Percentiles rank a stretch among this genome's conserved stretches.
These are phyloP conservation scores for Drosophila ananassae DNA, from an alignment of 1,140 invertebrate species.

Conservation along the genomic window DNA sequence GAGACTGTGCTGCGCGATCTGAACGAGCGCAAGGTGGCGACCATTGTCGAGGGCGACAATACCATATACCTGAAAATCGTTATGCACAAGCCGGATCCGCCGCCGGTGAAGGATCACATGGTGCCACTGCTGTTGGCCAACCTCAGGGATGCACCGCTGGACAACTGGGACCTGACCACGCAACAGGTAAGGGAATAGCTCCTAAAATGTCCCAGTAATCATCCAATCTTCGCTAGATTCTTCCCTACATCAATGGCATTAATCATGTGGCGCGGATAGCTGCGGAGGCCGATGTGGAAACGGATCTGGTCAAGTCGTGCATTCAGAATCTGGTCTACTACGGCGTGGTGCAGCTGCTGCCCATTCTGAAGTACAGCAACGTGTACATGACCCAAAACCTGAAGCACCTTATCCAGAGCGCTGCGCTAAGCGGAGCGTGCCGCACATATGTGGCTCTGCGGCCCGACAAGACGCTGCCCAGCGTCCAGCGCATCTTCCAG, in stretches of 20 bases:
- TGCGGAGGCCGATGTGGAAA: slow-evolving; percentile 94
- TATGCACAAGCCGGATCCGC: slow-evolving; percentile 90
- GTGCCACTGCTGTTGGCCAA: slow-evolving; percentile 91
- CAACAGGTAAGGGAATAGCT: slow-evolving; percentile 87
- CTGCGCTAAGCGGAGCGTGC: slow-evolving; percentile 90
- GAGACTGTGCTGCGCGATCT: slow-evolving; percentile 91
- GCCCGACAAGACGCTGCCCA: slow-evolving; percentile 84
- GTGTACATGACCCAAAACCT: slow-evolving; percentile 95
- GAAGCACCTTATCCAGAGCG: slow-evolving; percentile 88
- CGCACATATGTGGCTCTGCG: slow-evolving; percentile 88
- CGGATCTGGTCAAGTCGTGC: slow-evolving; percentile 96
- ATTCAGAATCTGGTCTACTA: slow-evolving; percentile 96
- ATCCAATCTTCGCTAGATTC: slow-evolving; percentile 85
- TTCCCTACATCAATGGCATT: slow-evolving; percentile 96
- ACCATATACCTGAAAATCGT: slow-evolving; percentile 93
- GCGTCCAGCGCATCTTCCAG: slow-evolving; percentile 91
- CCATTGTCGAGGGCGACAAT: slow-evolving; percentile 91
- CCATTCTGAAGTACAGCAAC: slow-evolving; percentile 97
- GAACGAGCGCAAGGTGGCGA: slow-evolving; percentile 91
- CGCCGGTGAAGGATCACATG: slow-evolving; percentile 93
- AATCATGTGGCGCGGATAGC: slow-evolving; percentile 95
- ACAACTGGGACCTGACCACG: slow-evolving; percentile 96
- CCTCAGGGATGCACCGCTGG: slow-evolving; percentile 78
- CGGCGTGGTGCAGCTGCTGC: slow-evolving; percentile 90
- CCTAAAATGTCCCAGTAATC: not conserved